phyloP scores from a whole-genome alignment of 2,113 vertebrate species.

The Plecturocebus donacophilus region DNA sequence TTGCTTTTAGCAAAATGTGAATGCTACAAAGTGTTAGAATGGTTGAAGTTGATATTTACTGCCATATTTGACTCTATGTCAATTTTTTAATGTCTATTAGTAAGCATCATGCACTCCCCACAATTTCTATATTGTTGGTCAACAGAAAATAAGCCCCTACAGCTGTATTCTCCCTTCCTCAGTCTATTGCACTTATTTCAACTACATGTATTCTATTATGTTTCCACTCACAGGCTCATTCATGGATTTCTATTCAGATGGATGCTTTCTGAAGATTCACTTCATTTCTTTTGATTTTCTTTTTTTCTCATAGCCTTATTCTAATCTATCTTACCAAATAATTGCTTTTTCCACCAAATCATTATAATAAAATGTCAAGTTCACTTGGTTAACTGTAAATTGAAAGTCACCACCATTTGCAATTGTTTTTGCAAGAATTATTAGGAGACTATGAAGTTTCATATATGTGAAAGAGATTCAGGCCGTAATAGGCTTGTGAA shows the following conservation, averaged over 20 bases:
- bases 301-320: background rate
- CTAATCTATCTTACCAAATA: background rate
- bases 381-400: background rate
- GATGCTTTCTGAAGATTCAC: background rate
- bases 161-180: background rate
- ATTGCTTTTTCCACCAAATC: background rate
- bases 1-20: background rate
- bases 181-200: background rate
- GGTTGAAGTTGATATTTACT: background rate
- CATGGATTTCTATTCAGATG: background rate
- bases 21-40: background rate
- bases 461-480: background rate
- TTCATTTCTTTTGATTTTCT: background rate
- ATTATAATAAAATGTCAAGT: background rate
- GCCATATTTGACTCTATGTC: background rate
- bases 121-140: background rate
- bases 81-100: background rate
- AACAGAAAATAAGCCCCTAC: background rate
- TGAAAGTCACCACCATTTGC: background rate
- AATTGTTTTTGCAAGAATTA: background rate
- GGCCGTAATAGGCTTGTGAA: background rate
- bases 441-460: background rate
- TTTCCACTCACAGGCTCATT: background rate
- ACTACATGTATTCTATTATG: background rate
- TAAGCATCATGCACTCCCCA: background rate